These are phyloP conservation scores for Triops longicaudatus DNA, from an alignment of 1,140 invertebrate species.

Conservation along the genomic window DNA sequence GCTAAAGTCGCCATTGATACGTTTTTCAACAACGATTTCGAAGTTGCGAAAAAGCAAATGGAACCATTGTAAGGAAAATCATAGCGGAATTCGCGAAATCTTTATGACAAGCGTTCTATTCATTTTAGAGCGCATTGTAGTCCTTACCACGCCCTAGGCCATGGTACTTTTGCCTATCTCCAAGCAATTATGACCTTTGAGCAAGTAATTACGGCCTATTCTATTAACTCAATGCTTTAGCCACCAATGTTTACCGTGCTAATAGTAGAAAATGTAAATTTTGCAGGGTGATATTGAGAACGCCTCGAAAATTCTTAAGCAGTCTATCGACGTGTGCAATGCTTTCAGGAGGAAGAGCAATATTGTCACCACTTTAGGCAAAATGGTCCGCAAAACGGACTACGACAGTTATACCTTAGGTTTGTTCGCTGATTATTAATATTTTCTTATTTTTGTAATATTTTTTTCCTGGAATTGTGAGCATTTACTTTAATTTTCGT, in stretches of 20 bases:
- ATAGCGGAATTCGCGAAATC: not conserved
- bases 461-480: not conserved
- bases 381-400: slow-evolving; percentile 68
- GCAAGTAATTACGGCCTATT: slow-evolving; percentile 45
- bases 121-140: slow-evolving; percentile 62
- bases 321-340: slow-evolving; percentile 67
- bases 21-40: slow-evolving; percentile 83
- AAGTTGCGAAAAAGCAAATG: slow-evolving; percentile 63
- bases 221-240: no score
- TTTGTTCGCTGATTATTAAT: slow-evolving; percentile 36
- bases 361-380: slow-evolving; percentile 65
- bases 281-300: slow-evolving; percentile 58
- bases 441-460: not conserved
- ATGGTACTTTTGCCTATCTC: slow-evolving; percentile 78
- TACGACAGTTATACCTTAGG: slow-evolving; percentile 65
- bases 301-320: slow-evolving; percentile 61
- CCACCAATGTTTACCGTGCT: no score
- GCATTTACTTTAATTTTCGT: slow-evolving; percentile 24
- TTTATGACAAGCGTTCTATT: slow-evolving; percentile 26
- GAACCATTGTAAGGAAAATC: slow-evolving; percentile 53
- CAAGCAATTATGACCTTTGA: slow-evolving; percentile 91
- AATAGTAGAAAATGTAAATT: no score
- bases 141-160: slow-evolving; percentile 87
- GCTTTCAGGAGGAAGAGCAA: slow-evolving; percentile 59
- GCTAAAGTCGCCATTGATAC: slow-evolving; percentile 60